Evolutionary conservation across 2,797 vertebrate species (phyloP).

Genomic region (Kryptopterus vitreolus): DNA sequence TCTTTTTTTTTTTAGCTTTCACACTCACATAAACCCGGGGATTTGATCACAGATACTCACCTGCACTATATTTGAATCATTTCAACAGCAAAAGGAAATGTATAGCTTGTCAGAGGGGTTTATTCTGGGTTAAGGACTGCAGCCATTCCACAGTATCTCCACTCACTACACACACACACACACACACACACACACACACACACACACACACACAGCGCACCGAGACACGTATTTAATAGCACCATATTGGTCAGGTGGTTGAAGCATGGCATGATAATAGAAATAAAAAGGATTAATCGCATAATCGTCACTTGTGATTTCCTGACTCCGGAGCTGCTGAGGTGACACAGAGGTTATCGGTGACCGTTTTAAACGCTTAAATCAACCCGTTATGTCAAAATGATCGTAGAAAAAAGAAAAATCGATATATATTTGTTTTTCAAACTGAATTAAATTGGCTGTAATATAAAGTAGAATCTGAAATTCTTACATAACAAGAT

Average conservation of each 20-base stretch:
- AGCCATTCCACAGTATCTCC: neutral
- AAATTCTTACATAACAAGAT: no score
- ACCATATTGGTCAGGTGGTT: slow-evolving; percentile 43
- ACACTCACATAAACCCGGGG: slow-evolving; percentile 21
- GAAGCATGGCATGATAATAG: slow-evolving; percentile 27
- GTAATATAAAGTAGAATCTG: no score
- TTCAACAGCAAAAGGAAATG: slow-evolving; percentile 8
- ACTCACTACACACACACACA: slow-evolving; percentile 7
- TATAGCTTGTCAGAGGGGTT: slow-evolving; percentile 17
- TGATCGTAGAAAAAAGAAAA: no score
- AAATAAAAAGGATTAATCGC: slow-evolving; percentile 11
- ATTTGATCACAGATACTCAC: slow-evolving; percentile 23
- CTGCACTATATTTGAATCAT: neutral
- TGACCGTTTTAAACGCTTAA: neutral
- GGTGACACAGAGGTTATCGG: neutral
- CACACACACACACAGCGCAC: slow-evolving; percentile 30
- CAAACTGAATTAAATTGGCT: no score
- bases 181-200: slow-evolving; percentile 29
- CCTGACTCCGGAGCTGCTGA: neutral
- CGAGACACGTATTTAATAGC: slow-evolving; percentile 25
- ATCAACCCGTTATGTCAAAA: no score
- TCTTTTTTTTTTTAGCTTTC: no score
- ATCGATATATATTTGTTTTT: no score
- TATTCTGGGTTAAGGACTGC: slow-evolving; percentile 20
- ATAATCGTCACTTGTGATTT: slow-evolving; percentile 17